Evolutionary conservation across 2,113 vertebrate species (phyloP).

Genomic region (Microcebus murinus): DNA sequence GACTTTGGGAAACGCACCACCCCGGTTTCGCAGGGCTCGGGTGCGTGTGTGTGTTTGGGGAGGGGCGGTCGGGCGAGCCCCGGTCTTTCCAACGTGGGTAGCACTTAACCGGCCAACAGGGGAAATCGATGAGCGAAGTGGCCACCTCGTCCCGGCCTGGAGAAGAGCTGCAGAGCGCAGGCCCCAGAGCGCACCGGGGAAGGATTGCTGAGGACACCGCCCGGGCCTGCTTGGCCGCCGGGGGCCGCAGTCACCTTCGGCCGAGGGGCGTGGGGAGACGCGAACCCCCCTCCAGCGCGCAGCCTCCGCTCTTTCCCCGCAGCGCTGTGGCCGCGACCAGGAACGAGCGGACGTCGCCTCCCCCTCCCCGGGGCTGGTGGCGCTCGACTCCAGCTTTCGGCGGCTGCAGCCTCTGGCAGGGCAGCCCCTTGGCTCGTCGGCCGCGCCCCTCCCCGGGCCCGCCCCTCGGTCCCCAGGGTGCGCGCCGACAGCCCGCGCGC

Average conservation of each 20-base stretch:
- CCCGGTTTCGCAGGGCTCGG: not conserved
- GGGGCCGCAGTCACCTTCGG: conserved; percentile 75
- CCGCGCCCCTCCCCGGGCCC: conserved; percentile 14
- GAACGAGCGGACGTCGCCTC: not conserved
- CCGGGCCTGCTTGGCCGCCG: conserved; percentile 25
- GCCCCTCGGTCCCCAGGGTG: conserved; percentile 7
- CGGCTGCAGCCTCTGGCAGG: not conserved
- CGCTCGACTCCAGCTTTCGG: conserved; percentile 1
- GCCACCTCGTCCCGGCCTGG: not conserved
- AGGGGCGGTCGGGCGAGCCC: conserved; percentile 6
- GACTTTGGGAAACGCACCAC: conserved; percentile 41
- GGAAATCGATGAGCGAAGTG: conserved; percentile 4
- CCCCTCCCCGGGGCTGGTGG: not conserved
- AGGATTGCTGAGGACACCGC: not conserved
- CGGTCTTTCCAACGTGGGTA: conserved; percentile 7
- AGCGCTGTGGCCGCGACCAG: not conserved
- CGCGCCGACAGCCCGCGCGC: conserved; percentile 17
- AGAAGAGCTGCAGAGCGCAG: conserved; percentile 25
- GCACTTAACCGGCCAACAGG: not conserved
- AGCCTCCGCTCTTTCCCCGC: conserved; percentile 33
- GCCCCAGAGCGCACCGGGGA: not conserved
- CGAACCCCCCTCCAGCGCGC: conserved; percentile 20
- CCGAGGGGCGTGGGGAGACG: not conserved
- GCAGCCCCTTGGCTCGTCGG: conserved; percentile 42
- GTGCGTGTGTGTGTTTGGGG: not conserved